Base-by-base conservation (phyloP, 2,797 vertebrate species). In the Rhynchotus rufescens region DNA sequence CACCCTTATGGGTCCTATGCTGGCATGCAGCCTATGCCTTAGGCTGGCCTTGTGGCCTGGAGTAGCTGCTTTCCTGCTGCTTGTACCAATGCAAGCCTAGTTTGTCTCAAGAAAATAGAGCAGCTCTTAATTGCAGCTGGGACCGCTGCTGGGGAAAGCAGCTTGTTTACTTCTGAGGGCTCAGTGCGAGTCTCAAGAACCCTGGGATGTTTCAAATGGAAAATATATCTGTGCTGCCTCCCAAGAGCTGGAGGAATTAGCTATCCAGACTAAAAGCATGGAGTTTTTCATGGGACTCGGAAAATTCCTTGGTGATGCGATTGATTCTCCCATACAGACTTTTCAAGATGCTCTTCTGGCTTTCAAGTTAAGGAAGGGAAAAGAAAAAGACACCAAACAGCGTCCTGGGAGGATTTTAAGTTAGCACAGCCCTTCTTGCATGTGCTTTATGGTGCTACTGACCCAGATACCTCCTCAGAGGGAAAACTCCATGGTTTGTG, bases 161-260 rank as follows among this genome's bases (percentile, higher is more conserved):
- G 26, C 73, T 95, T 64, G 1, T 94, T 95, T 65, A 15, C 79
- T 92, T 93, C 80, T 82, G 87, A 94, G 84, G 66, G 81, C 90
- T 88, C 93, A 38, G 88, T 59, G 1, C 20, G 84, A 95, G 78
- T 80, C 76, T 62, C 78, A 84, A 67, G 79, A 67, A 75, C 54
- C 65, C 65, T 57, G 78, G 83, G 93, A 93, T 80, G 17, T 77
- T 91, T 74, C 65, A 79, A 92, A 89, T 91, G 92, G 89, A 88
- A 95, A 95, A 93, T 83, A 77, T 80, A 72, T 88, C 92, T 22
- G 40, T 12, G 56, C 80, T 89, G 80, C 89, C 78, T 93, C 91
- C 89, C 75, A 4, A 86, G 86, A 89, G 65, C 32, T 76, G 82
- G 78, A 75, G 81, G 92, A 90, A 91, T 75, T 84, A 94, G 62